Evolutionary conservation across 35 echinoderm and acorn worm genomes (phyloP), one percentile per base, ranked within the genome.

Genomic region (Amphiura filiformis): DNA sequence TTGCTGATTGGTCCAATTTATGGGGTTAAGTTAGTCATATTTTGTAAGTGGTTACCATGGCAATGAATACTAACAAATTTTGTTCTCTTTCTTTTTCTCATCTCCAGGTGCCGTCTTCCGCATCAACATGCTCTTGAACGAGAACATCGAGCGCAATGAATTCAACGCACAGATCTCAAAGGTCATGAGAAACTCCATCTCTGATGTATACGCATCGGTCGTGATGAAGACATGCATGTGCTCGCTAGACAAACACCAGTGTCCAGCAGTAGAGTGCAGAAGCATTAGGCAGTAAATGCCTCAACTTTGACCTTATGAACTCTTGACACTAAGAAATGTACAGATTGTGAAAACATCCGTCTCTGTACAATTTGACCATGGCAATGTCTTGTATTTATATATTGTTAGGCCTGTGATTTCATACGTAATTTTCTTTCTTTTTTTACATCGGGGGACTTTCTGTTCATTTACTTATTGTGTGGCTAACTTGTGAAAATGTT

Each of bases 81-180:
- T 87, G 0, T 32, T 77, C 47, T 85, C 31, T 85, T 35, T 88
- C 0, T 81, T 57, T 31, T 65, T 40, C n/a, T 49, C 12, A 34
- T 56, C 35, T 14, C 26, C 78, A 94, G 92, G 92, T 31, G 84
- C 92, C 41, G 37, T 94, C 13, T 84, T 90, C 80, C 47, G 92
- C 15, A 38, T 94, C 37, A 39, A 83, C 57, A 85, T 85, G 88
- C 39, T 94, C 9, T 42, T 57, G 75, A 49, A 30, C 32, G 39
- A 75, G 12, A 39, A 81, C 40, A 39, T 65, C 4, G 92, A 90
- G 57, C 23, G 86, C 13, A 81, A 77, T 13, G 36, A 37, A 39
- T 75, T 81, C 36, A 52, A 86, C 1, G 76, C 92, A 0, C 85
- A 80, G 41, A 75, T 80, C 34, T 11, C 61, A 5, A 70, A 70